Evolutionary conservation across 2,888 invertebrate species (phyloP), one percentile per base, ranked within the genome.

Genomic region (Acanthosoma haemorrhoidale): DNA sequence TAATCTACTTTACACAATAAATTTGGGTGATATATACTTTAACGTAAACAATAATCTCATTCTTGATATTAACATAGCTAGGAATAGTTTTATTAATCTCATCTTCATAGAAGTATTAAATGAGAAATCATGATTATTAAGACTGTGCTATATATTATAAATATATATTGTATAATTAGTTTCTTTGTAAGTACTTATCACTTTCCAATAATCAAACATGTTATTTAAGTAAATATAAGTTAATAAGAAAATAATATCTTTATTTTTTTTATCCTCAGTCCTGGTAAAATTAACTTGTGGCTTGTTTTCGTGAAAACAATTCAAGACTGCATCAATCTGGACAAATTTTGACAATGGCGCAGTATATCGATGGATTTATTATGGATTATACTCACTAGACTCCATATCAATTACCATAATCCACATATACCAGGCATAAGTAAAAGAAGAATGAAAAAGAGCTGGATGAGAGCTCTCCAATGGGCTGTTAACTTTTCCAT

Each of bases 41-140:
- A 67, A 67, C 67, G 67, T 67, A 57, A 67, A 64, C 64, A 64
- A 64, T 64, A 64, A 64, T 64, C 64, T 64, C 64, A 41, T 38
- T 64, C 25, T 64, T 39, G 64, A 64, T 64, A 64, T 64, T 64
- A 64, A 64, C 64, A n/a, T 57, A 64, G 64, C 41, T 64, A 64
- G 64, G 29, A 25, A 13, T 64, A 41, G 41, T 39, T 41, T 38
- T 63, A 64, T 64, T 64, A 41, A 64, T 41, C 18, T 34, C 34
- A 21, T 38, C 11, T 13, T 29, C 16, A 16, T 64, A 64, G 64
- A 41, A 61, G 64, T 64, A 39, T 67, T 57, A 31, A 57, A 67
- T 43, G 43, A 67, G 67, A 34, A 67, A 67, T 67, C 57, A 67
- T 57, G 29, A 64, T 64, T 64, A 64, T 43, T 67, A 67, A 57